Evolutionary conservation across 2,113 vertebrate genomes (phyloP).

Genomic region (Hippocampus abdominalis): DNA sequence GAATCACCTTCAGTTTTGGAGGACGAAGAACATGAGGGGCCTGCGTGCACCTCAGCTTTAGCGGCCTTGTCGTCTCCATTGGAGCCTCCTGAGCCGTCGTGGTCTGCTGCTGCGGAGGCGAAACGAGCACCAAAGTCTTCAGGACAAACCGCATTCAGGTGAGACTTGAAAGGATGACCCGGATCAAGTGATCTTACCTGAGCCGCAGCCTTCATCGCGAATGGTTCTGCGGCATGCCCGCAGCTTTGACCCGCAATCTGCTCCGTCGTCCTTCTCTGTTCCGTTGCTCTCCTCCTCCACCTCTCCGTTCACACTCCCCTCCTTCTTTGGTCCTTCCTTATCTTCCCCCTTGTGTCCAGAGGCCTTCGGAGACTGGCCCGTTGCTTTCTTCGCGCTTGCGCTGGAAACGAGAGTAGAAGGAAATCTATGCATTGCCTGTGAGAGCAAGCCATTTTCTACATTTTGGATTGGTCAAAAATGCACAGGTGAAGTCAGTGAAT

Average conservation of each 20-base stretch:
- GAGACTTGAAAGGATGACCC: not conserved
- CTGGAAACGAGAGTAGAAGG: slow-evolving; percentile 23
- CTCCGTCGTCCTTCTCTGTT: slow-evolving; percentile 53
- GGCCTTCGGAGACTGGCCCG: slow-evolving; percentile 42
- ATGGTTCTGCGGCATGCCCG: slow-evolving; percentile 63
- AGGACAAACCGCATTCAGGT: not conserved
- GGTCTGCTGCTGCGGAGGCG: slow-evolving; percentile 48
- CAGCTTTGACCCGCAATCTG: slow-evolving; percentile 51
- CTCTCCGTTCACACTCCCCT: slow-evolving; percentile 85
- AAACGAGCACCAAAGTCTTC: not conserved
- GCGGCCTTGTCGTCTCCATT: slow-evolving; percentile 63
- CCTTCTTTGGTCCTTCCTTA: slow-evolving; percentile 49
- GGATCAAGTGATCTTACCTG: slow-evolving; percentile 32
- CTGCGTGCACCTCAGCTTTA: slow-evolving; percentile 84
- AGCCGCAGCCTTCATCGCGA: slow-evolving; percentile 57
- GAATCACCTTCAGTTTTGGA: slow-evolving; percentile 78
- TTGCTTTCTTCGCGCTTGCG: slow-evolving; percentile 49
- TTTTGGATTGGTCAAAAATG: no score
- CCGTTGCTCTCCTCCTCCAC: slow-evolving; percentile 72
- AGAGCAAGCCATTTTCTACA: no score
- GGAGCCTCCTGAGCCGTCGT: slow-evolving; percentile 63
- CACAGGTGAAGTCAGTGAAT: no score
- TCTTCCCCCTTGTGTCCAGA: slow-evolving; percentile 31
- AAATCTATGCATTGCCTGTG: not conserved
- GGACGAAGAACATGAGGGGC: slow-evolving; percentile 89